phyloP scores from a whole-genome alignment of 2,888 invertebrate species.

The Dynastes grantii region DNA sequence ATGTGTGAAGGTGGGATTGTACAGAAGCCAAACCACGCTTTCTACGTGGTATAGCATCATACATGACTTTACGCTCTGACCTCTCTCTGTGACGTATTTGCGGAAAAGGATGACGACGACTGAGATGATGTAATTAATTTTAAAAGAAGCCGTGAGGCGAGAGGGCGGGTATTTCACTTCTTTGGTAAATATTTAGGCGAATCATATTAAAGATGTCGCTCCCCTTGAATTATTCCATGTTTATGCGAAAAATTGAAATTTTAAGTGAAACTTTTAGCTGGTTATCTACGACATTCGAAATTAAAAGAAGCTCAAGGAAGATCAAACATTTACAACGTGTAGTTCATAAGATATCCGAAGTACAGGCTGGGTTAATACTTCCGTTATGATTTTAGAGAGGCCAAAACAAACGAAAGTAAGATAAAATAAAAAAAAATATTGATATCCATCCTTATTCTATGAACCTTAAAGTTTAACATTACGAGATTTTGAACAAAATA shows the following conservation, averaged over 20 bases:
- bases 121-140: slow-evolving; percentile 44
- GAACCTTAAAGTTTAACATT: no score
- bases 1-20: not conserved
- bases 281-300: not conserved
- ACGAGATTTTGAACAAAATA: no score
- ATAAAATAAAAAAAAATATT: no score
- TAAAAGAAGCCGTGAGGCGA: not conserved
- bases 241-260: slow-evolving; percentile 9
- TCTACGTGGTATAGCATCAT: not conserved
- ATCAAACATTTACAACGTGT: no score
- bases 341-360: no score
- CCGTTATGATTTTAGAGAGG: no score
- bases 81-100: slow-evolving; percentile 25
- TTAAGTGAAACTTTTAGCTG: not conserved
- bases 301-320: not conserved
- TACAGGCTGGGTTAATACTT: no score
- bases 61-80: slow-evolving; percentile 31
- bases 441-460: no score
- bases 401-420: no score
- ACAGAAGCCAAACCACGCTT: not conserved
- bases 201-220: not conserved
- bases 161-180: not conserved
- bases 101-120: slow-evolving; percentile 27
- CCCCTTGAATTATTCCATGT: not conserved
- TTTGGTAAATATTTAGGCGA: slow-evolving; percentile 30